Base-by-base conservation (phyloP, 2,888 invertebrate species). In the Serrognathus titanus region DNA sequence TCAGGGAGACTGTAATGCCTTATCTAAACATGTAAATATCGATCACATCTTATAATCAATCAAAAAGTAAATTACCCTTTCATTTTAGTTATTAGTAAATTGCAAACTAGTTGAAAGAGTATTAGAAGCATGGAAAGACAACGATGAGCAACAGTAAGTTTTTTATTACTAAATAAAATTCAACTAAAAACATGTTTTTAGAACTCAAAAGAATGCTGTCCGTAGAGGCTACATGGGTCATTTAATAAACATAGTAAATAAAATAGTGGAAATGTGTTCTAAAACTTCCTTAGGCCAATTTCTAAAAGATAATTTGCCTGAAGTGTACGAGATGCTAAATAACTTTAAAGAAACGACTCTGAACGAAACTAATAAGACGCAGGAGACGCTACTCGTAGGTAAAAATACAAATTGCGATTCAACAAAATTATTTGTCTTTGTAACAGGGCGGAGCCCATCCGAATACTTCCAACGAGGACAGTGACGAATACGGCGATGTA, bases 111-210 rank as follows among this genome's bases (percentile, higher is more conserved):
- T 93, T 65, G 85, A 89, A 66, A 85, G 88, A 75, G 84, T 95
- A 69, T 81, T 94, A 75, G 88, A 89, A 66, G 89, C 87, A 51
- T 95, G 90, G 85, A 86, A 89, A 69, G 85, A 87, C 64, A 92
- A 92, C 77, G 86, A 88, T 66, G 82, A 83, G 67, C 83, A 84
- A 75, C 87, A 89, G 92, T 92, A 79, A 87, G 89, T 84, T 60
- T 53, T 40, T 46, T 49, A 40, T 56, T 31, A 31, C 24, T 16
- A 40, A 40, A 11, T 40, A 6, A 13, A 12, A 8, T 12, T 12
- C 40, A 38, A 36, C 16, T 43, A 50, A 20, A 52, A 31, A 1
- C 24, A 31, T 3, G 6, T 31, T 31, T 57, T 31, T 31, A 84
- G 83, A 69, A 76, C 75, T 61, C 75, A 78, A 64, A 77, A 78